Base-by-base conservation (phyloP, 1,140 invertebrate species). In the Cyclargus thomasi region DNA sequence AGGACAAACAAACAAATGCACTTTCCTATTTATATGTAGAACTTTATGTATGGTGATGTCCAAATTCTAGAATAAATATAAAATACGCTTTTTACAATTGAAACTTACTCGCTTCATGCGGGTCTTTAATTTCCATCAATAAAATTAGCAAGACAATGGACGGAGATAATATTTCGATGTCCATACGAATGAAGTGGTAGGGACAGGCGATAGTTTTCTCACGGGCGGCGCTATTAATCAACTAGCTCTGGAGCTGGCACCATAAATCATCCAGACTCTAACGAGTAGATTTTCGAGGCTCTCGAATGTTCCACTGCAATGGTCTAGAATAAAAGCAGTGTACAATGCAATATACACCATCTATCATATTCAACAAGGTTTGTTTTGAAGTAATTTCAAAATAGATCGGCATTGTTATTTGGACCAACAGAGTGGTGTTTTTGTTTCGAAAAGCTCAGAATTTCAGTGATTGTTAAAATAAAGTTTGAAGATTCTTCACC, bases 181-280 rank as follows among this genome's bases (percentile, higher is more conserved):
- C 29, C 63, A 70, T 73, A 78, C 75, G 79, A 79, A 78, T 75
- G 76, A 75, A 79, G 70, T 71, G 71, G 72, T 71, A 73, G 72
- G 67, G 72, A 75, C 71, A 72, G 74, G 66, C 74, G 78, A 83
- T 65, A 65, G 79, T 81, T 83, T 81, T 81, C 81, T 81, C 76
- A 80, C 78, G 70, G 71, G 64, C 59, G 36, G 21, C 35, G 75
- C 76, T 78, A 82, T 82, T 82, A 81, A 82, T 82, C 79, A 82
- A 76, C 67, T 53, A 53, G 62, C 73, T 59, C 64, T 74, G 71
- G 67, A 70, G 66, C 70, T 64, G 68, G 39, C 64, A 65, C 47
- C 22, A 83, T 81, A 76, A 80, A 81, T 83, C 80, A 82, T 79
- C 72, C 64, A 67, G 71, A 74, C 67, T 74, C 67, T 77, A 76